A percentile compares a stretch with the other conserved stretches of the same genome.
Conservation (phyloP, 2,888 invertebrate species). For the Zaprionus lineosus region DNA sequence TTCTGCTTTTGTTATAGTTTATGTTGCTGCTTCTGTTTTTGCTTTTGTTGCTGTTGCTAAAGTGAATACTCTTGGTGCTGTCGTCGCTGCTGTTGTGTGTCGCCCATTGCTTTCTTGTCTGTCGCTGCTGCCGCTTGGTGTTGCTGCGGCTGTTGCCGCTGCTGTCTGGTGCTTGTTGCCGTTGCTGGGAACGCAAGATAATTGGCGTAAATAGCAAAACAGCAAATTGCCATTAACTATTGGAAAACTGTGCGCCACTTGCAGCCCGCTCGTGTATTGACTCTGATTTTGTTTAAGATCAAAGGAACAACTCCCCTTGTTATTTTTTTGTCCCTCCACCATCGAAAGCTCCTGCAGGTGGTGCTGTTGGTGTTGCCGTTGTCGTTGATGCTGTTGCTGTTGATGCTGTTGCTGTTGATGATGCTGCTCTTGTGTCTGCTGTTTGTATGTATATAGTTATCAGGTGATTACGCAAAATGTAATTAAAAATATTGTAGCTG, state of each 20-base stretch:
- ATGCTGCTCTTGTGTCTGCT: slow-evolving; percentile 1
- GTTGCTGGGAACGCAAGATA: slow-evolving; percentile 67
- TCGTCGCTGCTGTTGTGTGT: slow-evolving; percentile 27
- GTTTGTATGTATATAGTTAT: slow-evolving; percentile 54
- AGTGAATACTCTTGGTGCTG: no score
- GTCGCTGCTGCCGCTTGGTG: slow-evolving; percentile 18
- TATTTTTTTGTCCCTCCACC: no score
- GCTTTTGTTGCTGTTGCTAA: slow-evolving; percentile 21
- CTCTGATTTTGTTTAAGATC: slow-evolving; percentile 28
- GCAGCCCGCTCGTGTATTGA: slow-evolving; percentile 34
- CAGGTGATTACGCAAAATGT: slow-evolving; percentile 73
- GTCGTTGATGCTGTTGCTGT: no score
- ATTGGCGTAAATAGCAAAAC: slow-evolving; percentile 78
- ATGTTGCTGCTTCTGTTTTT: slow-evolving; percentile 13
- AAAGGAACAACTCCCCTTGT: no score
- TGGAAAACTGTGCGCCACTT: slow-evolving; percentile 70
- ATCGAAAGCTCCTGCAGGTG: no score
- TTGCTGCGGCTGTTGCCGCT: slow-evolving; percentile 18
- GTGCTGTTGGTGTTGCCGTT: no score
- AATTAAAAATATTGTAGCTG: slow-evolving; percentile 76
- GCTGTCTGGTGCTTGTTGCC: slow-evolving; percentile 20
- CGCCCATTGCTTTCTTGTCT: slow-evolving; percentile 48
- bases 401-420: slow-evolving; percentile 2
- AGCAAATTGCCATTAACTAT: slow-evolving; percentile 78
- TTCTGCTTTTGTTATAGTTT: no score